A percentile compares a stretch with the other conserved stretches of the same genome.
Evolutionary conservation across 1,140 invertebrate genomes (phyloP).

Genomic region (Drosophila nikananu): DNA sequence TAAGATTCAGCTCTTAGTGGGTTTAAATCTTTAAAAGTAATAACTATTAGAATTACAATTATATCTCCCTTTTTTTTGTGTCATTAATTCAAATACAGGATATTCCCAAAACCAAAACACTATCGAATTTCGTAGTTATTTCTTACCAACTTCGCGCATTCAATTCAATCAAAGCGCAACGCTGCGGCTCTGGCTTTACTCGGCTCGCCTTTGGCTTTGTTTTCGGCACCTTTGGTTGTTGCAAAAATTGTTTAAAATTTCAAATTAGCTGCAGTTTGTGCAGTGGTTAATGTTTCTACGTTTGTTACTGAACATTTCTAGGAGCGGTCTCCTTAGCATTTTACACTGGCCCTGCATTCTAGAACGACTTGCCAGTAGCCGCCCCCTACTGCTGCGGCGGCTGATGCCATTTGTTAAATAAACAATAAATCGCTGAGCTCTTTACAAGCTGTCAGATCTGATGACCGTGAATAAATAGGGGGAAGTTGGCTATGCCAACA

Average conservation of each 20-base stretch:
- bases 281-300: conserved; percentile 63
- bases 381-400: conserved; percentile 13
- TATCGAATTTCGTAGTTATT: background rate
- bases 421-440: conserved; percentile 29
- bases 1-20: too few species aligned
- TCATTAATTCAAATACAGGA: background rate
- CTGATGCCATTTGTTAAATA: conserved; percentile 31
- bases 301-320: conserved; percentile 47
- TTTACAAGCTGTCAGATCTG: background rate
- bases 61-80: too few species aligned
- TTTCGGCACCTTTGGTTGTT: conserved; percentile 79
- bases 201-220: conserved; percentile 65
- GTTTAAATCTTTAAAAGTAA: too few species aligned
- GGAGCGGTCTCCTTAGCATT: conserved; percentile 63
- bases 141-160: conserved; percentile 63
- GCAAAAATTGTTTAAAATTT: conserved; percentile 76
- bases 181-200: conserved; percentile 24
- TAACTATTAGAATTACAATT: too few species aligned
- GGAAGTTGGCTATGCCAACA: background rate
- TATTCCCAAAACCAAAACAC: background rate
- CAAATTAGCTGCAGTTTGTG: conserved; percentile 77
- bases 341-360: conserved; percentile 40
- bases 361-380: conserved; percentile 8
- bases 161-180: conserved; percentile 83
- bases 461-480: background rate